phyloP scores from a whole-genome alignment of 2,797 vertebrate species.

The Oreonectes daqikongensis region DNA sequence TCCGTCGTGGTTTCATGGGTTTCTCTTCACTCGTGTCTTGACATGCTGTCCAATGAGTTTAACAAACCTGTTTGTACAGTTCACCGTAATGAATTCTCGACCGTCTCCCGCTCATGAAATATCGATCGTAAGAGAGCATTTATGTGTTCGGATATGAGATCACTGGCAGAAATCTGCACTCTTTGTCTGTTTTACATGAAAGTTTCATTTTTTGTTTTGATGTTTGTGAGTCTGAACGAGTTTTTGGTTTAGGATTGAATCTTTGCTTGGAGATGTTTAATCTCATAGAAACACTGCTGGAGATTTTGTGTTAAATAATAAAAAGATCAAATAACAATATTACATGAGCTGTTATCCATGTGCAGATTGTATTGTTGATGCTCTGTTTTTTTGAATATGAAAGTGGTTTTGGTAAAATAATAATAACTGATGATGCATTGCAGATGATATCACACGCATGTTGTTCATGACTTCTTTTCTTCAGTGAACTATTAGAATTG shows the following conservation, averaged over 20 bases:
- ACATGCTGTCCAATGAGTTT: neutral
- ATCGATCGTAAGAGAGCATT: neutral
- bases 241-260: neutral
- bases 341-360: neutral
- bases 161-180: neutral
- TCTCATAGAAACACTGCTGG: neutral
- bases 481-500: too few relatives aligned
- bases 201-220: neutral
- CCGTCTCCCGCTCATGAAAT: neutral
- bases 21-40: neutral
- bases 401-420: too few relatives aligned
- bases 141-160: neutral
- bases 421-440: too few relatives aligned
- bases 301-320: slow-evolving; percentile 15
- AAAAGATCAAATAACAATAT: neutral
- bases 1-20: neutral
- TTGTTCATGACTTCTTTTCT: too few relatives aligned
- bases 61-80: slow-evolving; percentile 8
- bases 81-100: neutral
- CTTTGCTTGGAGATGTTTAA: neutral
- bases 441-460: too few relatives aligned
- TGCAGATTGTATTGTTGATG: too few relatives aligned
- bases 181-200: neutral
- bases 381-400: too few relatives aligned
- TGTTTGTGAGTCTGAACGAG: neutral